Base-by-base conservation (phyloP, 2,797 vertebrate species). In the Ceryle rudis region DNA sequence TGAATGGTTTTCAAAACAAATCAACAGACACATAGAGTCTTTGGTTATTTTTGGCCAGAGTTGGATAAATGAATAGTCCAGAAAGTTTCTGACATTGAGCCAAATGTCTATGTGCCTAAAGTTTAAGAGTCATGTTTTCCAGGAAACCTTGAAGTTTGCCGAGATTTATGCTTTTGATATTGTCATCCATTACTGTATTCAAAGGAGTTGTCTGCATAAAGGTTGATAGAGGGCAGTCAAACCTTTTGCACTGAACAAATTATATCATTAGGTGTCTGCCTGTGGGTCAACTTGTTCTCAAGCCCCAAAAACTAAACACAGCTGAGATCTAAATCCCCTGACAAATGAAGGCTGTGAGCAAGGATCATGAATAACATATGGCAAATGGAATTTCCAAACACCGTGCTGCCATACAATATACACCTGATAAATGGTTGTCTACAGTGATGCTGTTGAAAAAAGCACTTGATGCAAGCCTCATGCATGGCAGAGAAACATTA, bases 361-460 rank as follows among this genome's bases (percentile, higher is more conserved):
- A 98, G 98, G 98, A 98, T 98, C 97, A 98, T 93, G 97, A 97
- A 96, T 97, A 98, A 98, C 98, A 97, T 97, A 97, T 94, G 97
- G 98, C 93, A 98, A 98, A 98, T 98, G 98, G 98, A 98, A 98
- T 98, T 98, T 98, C 97, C 97, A 98, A 98, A 98, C 98, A 97
- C 95, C 70, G 71, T 60, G 52, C 91, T 94, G 92, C 97, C 96
- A 96, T 97, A 96, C 96, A 97, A 98, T 98, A 97, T 97, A 97
- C 96, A 98, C 97, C 98, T 98, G 98, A 98, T 98, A 98, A 98
- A 98, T 98, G 98, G 96, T 93, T 94, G 95, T 96, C 96, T 96
- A 84, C 94, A 96, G 95, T 81, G 96, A 95, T 96, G 97, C 91
- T 96, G 97, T 97, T 96, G 95, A 97, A 96, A 96, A 96, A 95